phyloP scores from a whole-genome alignment of 2,888 invertebrate species.

The Watsonalla cultraria region DNA sequence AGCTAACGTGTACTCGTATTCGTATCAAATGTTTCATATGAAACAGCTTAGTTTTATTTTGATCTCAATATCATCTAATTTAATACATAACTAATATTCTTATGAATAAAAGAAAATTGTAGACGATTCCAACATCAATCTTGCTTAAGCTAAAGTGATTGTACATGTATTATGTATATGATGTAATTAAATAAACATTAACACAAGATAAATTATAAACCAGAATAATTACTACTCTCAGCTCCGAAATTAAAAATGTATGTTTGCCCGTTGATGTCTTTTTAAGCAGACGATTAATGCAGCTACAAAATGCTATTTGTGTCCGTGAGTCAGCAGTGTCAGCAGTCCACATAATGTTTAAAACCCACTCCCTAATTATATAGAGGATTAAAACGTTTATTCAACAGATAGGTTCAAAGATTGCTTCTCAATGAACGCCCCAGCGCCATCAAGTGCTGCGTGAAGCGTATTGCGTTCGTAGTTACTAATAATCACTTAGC shows the following conservation, averaged over 20 bases:
- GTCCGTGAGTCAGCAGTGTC: neutral
- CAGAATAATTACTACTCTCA: neutral
- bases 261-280: neutral
- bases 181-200: too few species aligned
- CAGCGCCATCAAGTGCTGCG: slow-evolving; percentile 23
- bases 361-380: neutral
- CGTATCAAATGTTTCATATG: slow-evolving; percentile 28
- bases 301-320: neutral
- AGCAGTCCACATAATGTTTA: neutral
- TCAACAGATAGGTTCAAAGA: neutral
- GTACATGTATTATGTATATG: too few species aligned
- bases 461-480: slow-evolving; percentile 49
- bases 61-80: neutral
- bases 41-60: neutral
- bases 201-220: too few species aligned
- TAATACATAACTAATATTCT: too few species aligned
- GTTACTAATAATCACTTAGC: slow-evolving; percentile 75
- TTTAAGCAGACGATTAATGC: neutral
- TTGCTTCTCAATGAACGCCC: neutral
- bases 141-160: too few species aligned
- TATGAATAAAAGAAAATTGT: too few species aligned
- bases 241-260: neutral
- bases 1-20: slow-evolving; percentile 50
- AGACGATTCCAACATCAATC: too few species aligned
- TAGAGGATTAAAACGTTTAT: slow-evolving; percentile 1